These are phyloP conservation scores for Brachionus sp. DNA, from an alignment of 1,140 invertebrate species.

Conservation along the genomic window DNA sequence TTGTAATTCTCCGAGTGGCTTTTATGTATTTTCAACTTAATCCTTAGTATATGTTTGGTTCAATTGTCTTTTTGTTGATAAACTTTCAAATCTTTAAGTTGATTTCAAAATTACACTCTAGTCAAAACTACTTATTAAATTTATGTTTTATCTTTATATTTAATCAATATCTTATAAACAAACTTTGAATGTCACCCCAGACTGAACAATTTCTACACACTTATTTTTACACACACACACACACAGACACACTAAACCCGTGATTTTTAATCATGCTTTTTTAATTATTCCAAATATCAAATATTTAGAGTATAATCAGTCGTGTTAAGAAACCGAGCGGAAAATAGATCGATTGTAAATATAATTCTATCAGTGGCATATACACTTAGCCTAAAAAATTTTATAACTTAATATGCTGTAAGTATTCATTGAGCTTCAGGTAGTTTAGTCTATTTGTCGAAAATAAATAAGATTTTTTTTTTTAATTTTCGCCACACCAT, in stretches of 20 bases:
- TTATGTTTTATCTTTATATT: background rate
- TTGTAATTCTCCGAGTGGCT: background rate
- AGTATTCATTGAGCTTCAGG: background rate
- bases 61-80: background rate
- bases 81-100: slow-evolving; percentile 5
- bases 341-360: background rate
- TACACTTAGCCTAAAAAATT: background rate
- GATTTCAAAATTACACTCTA: background rate
- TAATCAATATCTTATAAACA: background rate
- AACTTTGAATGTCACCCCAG: background rate
- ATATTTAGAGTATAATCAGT: background rate
- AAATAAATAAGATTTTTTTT: background rate
- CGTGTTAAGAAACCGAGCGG: background rate
- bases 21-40: background rate
- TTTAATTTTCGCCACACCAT: background rate
- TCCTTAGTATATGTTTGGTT: background rate
- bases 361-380: background rate
- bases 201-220: background rate
- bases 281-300: background rate
- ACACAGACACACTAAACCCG: background rate
- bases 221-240: too few relatives aligned
- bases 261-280: background rate
- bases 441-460: background rate
- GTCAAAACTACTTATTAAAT: background rate
- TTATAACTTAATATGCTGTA: background rate